These are phyloP conservation scores for Sebastes minor DNA, from an alignment of 2,797 vertebrate genomes.

Conservation along the genomic window DNA sequence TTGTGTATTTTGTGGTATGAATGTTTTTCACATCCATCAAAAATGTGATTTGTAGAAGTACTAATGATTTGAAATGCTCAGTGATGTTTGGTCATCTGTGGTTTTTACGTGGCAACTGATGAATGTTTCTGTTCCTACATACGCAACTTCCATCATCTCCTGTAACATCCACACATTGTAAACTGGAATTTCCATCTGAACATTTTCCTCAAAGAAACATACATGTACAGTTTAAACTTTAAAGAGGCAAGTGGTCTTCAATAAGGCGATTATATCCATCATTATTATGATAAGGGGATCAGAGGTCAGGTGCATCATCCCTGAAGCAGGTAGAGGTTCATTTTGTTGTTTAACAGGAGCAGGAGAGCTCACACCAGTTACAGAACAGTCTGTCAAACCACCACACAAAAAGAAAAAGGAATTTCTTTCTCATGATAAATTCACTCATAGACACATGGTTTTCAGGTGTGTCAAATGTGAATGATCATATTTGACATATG, in stretches of 20 bases:
- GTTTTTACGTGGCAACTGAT: neutral
- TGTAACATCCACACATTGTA: neutral
- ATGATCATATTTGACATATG: neutral
- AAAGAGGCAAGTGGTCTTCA: neutral
- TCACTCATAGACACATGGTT: neutral
- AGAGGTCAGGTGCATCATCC: neutral
- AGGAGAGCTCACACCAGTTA: neutral
- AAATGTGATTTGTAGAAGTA: neutral
- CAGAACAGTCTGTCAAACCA: neutral
- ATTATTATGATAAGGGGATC: neutral
- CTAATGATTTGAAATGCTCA: neutral
- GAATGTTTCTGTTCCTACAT: neutral
- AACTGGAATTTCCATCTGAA: neutral
- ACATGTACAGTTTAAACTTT: neutral
- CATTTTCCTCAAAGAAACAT: neutral
- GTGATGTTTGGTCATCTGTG: neutral
- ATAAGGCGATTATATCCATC: neutral
- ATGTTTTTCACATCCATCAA: neutral
- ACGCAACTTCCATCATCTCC: neutral
- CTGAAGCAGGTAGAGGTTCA: neutral
- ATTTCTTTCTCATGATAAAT: neutral
- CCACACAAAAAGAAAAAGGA: neutral
- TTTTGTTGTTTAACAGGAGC: neutral
- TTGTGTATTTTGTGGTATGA: neutral
- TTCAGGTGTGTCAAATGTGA: neutral